Evolutionary conservation across 2,113 vertebrate species (phyloP).

Genomic region (Callaeas wilsoni): DNA sequence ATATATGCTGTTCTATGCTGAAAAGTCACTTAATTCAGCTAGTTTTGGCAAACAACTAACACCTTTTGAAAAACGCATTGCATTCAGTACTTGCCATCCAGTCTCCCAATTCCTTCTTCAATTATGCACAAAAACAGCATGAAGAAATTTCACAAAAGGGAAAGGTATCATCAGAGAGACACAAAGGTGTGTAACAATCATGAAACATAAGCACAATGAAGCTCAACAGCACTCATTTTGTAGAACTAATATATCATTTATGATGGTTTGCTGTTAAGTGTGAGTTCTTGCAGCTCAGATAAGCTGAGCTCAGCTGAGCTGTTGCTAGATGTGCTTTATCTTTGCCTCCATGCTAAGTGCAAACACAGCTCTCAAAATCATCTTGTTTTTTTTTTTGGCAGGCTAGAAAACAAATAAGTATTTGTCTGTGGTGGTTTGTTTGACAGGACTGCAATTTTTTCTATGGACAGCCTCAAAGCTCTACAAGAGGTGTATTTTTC

Average conservation of each 20-base stretch:
- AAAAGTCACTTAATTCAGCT: not conserved
- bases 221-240: not conserved
- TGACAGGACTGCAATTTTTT: not conserved
- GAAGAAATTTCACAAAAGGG: not conserved
- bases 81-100: not conserved
- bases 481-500: not conserved
- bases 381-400: not conserved
- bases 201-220: not conserved
- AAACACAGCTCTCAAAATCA: not conserved
- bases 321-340: not conserved
- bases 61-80: not conserved
- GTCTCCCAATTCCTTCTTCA: not conserved
- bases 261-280: not conserved
- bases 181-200: not conserved
- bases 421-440: not conserved
- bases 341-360: not conserved
- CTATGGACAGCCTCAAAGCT: not conserved
- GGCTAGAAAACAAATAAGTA: not conserved
- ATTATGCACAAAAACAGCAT: not conserved
- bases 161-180: not conserved
- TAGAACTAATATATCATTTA: conserved; percentile 2
- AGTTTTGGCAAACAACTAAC: not conserved
- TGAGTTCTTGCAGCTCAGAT: not conserved
- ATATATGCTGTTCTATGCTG: not conserved
- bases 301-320: not conserved